phyloP scores from a whole-genome alignment of 2,888 invertebrate genomes.

The Merodon equestris region DNA sequence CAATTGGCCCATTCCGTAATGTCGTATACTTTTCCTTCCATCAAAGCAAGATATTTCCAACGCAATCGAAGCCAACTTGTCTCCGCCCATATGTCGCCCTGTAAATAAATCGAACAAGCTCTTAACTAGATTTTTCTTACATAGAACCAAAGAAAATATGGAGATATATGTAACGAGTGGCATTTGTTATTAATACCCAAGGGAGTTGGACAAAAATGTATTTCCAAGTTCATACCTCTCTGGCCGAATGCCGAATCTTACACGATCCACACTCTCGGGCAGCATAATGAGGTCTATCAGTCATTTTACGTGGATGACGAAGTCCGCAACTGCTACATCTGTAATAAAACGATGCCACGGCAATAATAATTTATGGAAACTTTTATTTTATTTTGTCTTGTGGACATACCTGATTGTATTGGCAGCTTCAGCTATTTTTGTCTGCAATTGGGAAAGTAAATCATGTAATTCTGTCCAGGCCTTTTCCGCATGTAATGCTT shows the following conservation, averaged over 20 bases:
- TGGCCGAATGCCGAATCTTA: conserved; percentile 92
- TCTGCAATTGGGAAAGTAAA: conserved; percentile 91
- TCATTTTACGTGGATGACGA: conserved; percentile 91
- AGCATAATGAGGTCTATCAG: conserved; percentile 93
- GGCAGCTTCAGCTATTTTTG: conserved; percentile 96
- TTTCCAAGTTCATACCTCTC: conserved; percentile 83
- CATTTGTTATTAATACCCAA: not conserved
- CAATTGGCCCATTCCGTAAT: conserved; percentile 98
- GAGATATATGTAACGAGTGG: too few relatives aligned
- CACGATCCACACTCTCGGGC: conserved; percentile 94
- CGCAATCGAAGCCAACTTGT: conserved; percentile 91
- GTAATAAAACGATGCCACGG: not conserved
- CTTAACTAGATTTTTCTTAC: not conserved
- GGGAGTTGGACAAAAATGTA: conserved; percentile 22
- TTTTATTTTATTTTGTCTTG: too few relatives aligned
- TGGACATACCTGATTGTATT: conserved; percentile 86
- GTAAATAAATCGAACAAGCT: conserved; percentile 48
- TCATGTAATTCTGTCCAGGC: conserved; percentile 94
- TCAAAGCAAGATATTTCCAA: conserved; percentile 97
- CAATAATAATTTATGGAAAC: not conserved
- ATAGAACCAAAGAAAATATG: not conserved
- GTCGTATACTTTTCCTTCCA: conserved; percentile 97
- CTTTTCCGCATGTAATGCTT: conserved; percentile 89
- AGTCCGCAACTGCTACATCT: conserved; percentile 96
- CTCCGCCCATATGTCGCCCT: conserved; percentile 98